phyloP scores from a whole-genome alignment of 2,888 invertebrate genomes.

The Hartigia nigra region DNA sequence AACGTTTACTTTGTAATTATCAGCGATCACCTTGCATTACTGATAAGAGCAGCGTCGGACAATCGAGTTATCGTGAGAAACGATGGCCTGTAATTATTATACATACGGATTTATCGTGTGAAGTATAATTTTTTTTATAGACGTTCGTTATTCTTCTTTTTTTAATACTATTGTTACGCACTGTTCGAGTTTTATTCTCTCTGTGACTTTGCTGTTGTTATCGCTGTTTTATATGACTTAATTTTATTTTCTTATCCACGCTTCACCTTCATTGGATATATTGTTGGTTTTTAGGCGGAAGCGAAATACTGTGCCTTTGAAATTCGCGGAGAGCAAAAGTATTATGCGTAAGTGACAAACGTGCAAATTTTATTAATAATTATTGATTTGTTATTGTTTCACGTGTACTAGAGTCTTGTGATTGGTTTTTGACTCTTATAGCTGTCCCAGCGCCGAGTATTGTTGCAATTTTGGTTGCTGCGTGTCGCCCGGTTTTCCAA shows the following conservation, averaged over 20 bases:
- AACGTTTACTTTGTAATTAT: neutral
- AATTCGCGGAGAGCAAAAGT: conserved; percentile 65
- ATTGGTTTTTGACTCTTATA: conserved; percentile 34
- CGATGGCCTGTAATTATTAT: neutral
- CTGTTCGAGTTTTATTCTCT: neutral
- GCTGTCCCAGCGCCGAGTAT: conserved; percentile 68
- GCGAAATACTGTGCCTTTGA: conserved; percentile 67
- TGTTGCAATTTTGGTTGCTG: conserved; percentile 70
- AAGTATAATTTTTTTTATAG: neutral
- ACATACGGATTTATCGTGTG: neutral
- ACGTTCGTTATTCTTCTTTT: neutral
- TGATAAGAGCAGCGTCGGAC: neutral
- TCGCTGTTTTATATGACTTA: neutral
- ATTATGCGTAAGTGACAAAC: conserved; percentile 61
- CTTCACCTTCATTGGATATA: neutral
- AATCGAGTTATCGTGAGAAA: neutral
- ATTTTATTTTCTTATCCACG: neutral
- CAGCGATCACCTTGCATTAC: neutral
- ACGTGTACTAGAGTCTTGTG: neutral
- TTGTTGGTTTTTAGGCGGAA: conserved; percentile 55
- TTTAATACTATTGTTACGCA: neutral
- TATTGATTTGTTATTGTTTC: neutral
- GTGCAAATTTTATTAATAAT: neutral
- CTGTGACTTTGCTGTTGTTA: neutral
- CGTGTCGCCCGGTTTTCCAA: conserved; percentile 68